phyloP scores from a whole-genome alignment of 2,113 vertebrate genomes.

The Diadophis punctatus region DNA sequence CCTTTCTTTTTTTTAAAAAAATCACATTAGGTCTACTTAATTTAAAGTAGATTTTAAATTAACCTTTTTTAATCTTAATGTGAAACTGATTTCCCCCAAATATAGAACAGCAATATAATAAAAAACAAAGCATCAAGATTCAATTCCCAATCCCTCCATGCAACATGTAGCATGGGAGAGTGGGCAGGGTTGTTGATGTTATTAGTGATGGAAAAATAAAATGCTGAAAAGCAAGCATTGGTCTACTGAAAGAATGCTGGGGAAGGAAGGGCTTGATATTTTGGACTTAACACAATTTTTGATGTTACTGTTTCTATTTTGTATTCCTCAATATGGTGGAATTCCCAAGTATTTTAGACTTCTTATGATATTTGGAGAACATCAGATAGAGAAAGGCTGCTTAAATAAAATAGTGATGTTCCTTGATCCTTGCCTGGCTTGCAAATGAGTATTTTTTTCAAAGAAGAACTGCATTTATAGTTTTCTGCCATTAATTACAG shows the following conservation, averaged over 20 bases:
- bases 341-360: neutral
- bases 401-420: slow-evolving; percentile 54
- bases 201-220: slow-evolving; percentile 57
- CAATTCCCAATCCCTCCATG: slow-evolving; percentile 53
- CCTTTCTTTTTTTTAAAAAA: slow-evolving; percentile 24
- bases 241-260: slow-evolving; percentile 49
- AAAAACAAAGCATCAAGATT: slow-evolving; percentile 54
- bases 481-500: slow-evolving; percentile 38
- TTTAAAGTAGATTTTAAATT: slow-evolving; percentile 55
- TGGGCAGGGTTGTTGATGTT: slow-evolving; percentile 33
- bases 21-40: slow-evolving; percentile 49
- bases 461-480: slow-evolving; percentile 43
- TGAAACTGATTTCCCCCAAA: slow-evolving; percentile 62
- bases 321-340: neutral
- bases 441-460: slow-evolving; percentile 53
- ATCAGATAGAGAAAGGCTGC: neutral
- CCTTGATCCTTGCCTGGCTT: slow-evolving; percentile 49
- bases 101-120: slow-evolving; percentile 50
- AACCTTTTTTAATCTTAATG: slow-evolving; percentile 45
- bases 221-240: slow-evolving; percentile 51
- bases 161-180: slow-evolving; percentile 49
- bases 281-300: slow-evolving; percentile 51
- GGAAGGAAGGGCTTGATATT: slow-evolving; percentile 34
- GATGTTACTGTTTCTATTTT: neutral
- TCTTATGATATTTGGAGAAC: neutral